phyloP scores from a whole-genome alignment of 2,797 vertebrate species.

The Sebastes oblongus region DNA sequence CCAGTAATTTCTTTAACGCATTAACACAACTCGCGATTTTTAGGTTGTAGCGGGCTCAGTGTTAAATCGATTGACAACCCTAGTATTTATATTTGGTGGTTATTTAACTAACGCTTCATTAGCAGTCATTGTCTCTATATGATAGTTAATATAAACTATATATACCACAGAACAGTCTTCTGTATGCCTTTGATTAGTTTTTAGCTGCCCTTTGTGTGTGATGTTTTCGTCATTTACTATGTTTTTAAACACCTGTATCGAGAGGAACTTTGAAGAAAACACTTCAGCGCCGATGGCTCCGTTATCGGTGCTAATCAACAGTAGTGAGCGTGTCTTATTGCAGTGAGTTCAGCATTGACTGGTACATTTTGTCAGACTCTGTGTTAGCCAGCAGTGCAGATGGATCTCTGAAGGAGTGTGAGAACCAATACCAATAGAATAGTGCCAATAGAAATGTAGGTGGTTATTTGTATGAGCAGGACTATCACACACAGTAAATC shows the following conservation, averaged over 20 bases:
- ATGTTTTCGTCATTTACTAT: background rate
- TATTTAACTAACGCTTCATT: background rate
- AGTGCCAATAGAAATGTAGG: constrained; percentile 13
- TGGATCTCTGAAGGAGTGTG: constrained; percentile 23
- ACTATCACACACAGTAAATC: background rate
- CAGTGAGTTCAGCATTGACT: background rate
- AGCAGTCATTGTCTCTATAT: background rate
- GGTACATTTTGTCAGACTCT: background rate
- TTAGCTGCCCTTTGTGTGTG: background rate
- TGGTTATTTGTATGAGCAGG: background rate
- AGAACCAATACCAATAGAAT: constrained; percentile 3
- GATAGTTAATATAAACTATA: background rate
- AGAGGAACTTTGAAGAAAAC: background rate
- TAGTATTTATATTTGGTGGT: background rate
- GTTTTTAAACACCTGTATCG: background rate
- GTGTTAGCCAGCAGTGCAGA: constrained; percentile 16
- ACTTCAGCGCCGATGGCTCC: background rate
- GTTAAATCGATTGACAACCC: no score
- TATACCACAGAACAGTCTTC: background rate
- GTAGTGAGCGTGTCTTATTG: background rate
- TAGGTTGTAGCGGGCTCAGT: accelerated
- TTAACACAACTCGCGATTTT: no score
- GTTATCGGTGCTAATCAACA: background rate
- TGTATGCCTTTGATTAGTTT: background rate
- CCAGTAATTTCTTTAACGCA: no score